Percentiles rank a stretch among this genome's conserved stretches.
Conservation (phyloP, 2,113 vertebrate genomes). For the Poeciliopsis occidentalis region DNA sequence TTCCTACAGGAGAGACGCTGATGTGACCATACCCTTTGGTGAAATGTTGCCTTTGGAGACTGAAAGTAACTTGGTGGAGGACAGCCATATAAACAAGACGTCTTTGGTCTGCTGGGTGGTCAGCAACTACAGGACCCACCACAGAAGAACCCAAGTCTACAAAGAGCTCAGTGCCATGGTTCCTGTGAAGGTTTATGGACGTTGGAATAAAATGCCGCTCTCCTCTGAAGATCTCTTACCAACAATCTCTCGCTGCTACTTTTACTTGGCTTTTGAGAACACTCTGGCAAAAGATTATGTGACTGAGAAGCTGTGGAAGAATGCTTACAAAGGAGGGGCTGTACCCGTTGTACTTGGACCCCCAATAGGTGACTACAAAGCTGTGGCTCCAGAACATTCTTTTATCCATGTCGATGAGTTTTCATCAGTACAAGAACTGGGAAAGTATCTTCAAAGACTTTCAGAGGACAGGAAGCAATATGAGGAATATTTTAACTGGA, state of each 20-base stretch:
- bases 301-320: slow-evolving; percentile 95
- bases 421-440: slow-evolving; percentile 78
- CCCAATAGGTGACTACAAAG: slow-evolving; percentile 81
- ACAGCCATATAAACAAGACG: slow-evolving; percentile 75
- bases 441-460: slow-evolving; percentile 77
- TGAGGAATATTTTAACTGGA: slow-evolving; percentile 83
- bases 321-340: slow-evolving; percentile 79
- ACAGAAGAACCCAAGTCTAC: slow-evolving; percentile 82
- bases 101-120: slow-evolving; percentile 88
- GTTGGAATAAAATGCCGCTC: slow-evolving; percentile 65
- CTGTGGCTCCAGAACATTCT: slow-evolving; percentile 81
- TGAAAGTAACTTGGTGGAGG: fast-evolving
- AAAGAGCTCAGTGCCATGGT: slow-evolving; percentile 75
- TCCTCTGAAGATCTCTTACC: slow-evolving; percentile 75
- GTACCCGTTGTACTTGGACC: slow-evolving; percentile 91
- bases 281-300: slow-evolving; percentile 87
- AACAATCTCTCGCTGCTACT: slow-evolving; percentile 85
- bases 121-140: slow-evolving; percentile 82
- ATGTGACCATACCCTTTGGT: slow-evolving; percentile 88
- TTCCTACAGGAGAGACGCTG: slow-evolving; percentile 87
- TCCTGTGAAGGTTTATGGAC: slow-evolving; percentile 83
- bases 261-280: slow-evolving; percentile 96
- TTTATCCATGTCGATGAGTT: slow-evolving; percentile 93
- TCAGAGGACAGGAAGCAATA: slow-evolving; percentile 78
- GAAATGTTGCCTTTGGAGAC: slow-evolving; percentile 67